Evolutionary conservation across 2,113 vertebrate genomes (phyloP), one percentile per base, ranked within the genome.

Genomic region (Lates calcarifer): DNA sequence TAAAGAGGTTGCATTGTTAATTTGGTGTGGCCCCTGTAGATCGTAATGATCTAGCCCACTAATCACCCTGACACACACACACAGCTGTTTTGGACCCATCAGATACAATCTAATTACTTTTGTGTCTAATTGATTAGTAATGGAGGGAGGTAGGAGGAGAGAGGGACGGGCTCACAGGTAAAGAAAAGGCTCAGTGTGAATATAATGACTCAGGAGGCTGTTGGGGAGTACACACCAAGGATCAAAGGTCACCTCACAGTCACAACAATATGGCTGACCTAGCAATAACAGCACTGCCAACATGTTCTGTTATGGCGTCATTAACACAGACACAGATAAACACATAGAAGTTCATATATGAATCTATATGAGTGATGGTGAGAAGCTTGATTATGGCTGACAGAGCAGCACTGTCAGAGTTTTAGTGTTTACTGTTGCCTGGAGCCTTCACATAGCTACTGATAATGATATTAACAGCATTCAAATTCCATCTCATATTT

Each of bases 1-100:
- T 96, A 96, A 94, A 93, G 94, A 90, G 90, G 92, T 94, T 90
- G 94, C 92, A 93, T 93, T 95, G 95, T 92, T 96, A 95, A 96
- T 95, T 95, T 96, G 95, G 94, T 93, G 92, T 93, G 91, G 95
- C 93, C 93, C 91, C 89, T 92, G 91, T 94, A 95, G 95, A 95
- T 95, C 95, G 53, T 71, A 71, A 94, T 95, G 95, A 96, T 94
- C 95, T 94, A 94, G 92, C 91, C 88, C 88, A 95, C 93, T 95
- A 93, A 93, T 92, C 95, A 95, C 92, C 92, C 81, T 91, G 89
- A 67, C 53, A 65, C 63, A 58, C 53, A 47, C 63, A 72, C 77
- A 77, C 84, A 79, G 28, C 77, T 82, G 88, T 83, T 87, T 89
- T 81, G 84, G 86, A 67, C 47, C 57, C 79, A 84, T 83, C 84